phyloP scores from a whole-genome alignment of 1,140 invertebrate species.

The Luehdorfia chinensis region DNA sequence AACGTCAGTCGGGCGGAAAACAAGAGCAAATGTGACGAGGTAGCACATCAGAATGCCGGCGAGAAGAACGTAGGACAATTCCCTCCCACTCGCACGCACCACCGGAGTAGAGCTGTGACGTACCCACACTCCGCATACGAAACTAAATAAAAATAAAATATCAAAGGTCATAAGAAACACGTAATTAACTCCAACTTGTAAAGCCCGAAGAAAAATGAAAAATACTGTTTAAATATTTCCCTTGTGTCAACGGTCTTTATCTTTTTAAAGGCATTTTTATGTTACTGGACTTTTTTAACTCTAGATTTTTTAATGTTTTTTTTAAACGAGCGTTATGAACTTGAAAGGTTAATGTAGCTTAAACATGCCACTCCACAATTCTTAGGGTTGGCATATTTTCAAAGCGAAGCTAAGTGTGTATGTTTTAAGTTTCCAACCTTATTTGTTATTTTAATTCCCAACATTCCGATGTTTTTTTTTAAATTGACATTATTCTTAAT shows the following conservation, averaged over 20 bases:
- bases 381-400: neutral
- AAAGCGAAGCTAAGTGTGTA: neutral
- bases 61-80: constrained; percentile 93
- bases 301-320: no score
- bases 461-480: no score
- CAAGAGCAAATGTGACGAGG: constrained; percentile 89
- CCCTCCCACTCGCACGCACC: constrained; percentile 92
- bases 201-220: no score
- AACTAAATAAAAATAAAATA: constrained; percentile 56
- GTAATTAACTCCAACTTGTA: no score
- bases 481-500: no score
- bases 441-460: no score
- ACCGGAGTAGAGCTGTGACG: constrained; percentile 91
- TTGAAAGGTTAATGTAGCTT: neutral
- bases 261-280: no score
- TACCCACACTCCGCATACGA: constrained; percentile 83
- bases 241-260: no score
- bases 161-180: constrained; percentile 30
- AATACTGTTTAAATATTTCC: no score
- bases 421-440: neutral
- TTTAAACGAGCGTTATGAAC: neutral
- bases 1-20: constrained; percentile 85
- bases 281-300: no score
- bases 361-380: neutral
- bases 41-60: constrained; percentile 93